Conservation (phyloP, 2,888 invertebrate genomes). For the Glyphotaelius pellucidus region DNA sequence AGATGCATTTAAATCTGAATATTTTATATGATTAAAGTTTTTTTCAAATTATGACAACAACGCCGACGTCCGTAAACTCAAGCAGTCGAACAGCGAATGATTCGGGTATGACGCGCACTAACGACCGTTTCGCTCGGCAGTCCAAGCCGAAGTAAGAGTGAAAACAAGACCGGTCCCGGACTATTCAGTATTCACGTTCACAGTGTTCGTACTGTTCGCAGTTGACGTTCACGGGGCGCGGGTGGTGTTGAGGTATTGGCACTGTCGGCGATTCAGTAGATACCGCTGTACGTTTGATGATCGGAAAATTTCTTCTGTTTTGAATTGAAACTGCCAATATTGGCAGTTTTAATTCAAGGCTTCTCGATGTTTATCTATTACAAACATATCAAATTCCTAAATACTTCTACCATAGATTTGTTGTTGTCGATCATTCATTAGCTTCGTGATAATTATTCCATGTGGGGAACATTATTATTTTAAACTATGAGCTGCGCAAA, state of each 20-base stretch:
- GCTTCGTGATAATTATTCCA: too few relatives aligned
- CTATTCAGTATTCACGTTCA: background rate
- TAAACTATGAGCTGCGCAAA: background rate
- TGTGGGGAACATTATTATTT: too few relatives aligned
- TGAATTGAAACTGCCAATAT: too few relatives aligned
- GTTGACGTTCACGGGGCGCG: too few relatives aligned
- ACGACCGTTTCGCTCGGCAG: conserved; percentile 49
- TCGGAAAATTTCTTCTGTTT: background rate
- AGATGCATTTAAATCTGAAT: background rate
- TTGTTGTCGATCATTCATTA: too few relatives aligned
- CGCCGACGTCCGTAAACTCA: conserved; percentile 18
- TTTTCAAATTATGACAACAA: conserved; percentile 13
- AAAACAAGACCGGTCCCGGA: conserved; percentile 7
- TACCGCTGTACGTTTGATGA: background rate
- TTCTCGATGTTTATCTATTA: too few relatives aligned
- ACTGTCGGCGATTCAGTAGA: background rate
- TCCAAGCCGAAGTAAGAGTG: conserved; percentile 58
- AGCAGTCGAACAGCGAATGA: conserved; percentile 15
- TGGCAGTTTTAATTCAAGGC: too few relatives aligned
- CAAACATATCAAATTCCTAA: too few relatives aligned
- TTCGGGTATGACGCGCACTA: background rate
- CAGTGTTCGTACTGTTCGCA: background rate
- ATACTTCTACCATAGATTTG: too few relatives aligned
- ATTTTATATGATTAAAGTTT: background rate
- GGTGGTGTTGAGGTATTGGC: background rate